Conservation (phyloP, 2,113 vertebrate species). For the Indicator maculatus region DNA sequence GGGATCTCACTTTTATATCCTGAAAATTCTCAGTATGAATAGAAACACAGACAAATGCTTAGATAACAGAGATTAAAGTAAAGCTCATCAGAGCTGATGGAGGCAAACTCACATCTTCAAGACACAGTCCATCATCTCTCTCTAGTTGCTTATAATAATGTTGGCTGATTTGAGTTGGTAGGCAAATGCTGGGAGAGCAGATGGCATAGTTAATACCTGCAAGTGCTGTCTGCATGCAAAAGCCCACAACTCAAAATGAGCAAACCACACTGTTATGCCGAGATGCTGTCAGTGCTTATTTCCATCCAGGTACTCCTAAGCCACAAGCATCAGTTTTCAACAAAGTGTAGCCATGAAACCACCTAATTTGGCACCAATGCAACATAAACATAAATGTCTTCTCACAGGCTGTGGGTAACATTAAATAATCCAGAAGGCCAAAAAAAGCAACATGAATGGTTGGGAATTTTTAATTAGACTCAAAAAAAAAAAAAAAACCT, state of each 20-base stretch:
- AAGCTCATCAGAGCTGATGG: not conserved
- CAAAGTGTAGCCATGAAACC: not conserved
- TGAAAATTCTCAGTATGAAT: not conserved
- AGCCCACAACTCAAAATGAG: not conserved
- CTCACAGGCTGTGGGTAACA: not conserved
- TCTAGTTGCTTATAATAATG: not conserved
- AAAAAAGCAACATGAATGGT: not conserved
- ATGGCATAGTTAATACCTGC: not conserved
- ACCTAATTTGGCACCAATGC: not conserved
- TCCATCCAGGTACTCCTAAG: not conserved
- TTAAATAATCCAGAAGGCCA: not conserved
- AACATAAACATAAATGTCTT: not conserved
- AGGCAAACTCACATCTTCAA: not conserved
- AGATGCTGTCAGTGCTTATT: not conserved
- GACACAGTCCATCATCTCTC: not conserved
- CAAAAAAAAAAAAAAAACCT: not conserved
- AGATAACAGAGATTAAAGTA: not conserved
- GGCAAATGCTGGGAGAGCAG: not conserved
- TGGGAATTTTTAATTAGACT: not conserved
- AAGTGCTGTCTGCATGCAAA: not conserved
- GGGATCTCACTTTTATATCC: not conserved
- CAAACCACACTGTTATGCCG: not conserved
- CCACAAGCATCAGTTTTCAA: not conserved
- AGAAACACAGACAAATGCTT: not conserved
- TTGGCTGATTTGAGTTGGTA: not conserved